These are phyloP conservation scores for Donacobius atricapilla DNA, from an alignment of 2,113 vertebrate species.

Conservation along the genomic window DNA sequence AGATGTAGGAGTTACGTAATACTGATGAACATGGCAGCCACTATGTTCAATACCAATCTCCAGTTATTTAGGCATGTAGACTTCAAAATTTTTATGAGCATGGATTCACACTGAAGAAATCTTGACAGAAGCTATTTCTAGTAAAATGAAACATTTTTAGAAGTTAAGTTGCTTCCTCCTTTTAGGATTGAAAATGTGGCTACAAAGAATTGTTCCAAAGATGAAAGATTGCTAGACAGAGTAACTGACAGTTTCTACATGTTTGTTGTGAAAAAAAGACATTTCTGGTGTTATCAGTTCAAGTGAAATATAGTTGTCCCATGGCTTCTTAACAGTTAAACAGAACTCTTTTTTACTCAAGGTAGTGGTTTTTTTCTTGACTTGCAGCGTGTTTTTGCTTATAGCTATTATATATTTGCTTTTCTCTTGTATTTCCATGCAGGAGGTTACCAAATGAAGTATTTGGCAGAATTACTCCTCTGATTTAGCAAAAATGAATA, in stretches of 20 bases:
- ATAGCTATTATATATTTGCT: background rate
- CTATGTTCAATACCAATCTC: background rate
- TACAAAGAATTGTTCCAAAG: background rate
- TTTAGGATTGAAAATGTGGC: background rate
- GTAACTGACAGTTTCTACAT: background rate
- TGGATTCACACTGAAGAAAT: background rate
- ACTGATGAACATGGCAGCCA: background rate
- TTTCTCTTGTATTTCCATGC: background rate
- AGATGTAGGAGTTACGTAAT: background rate
- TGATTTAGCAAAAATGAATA: background rate
- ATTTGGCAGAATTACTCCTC: background rate
- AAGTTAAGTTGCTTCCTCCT: background rate
- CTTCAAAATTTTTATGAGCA: background rate
- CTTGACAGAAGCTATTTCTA: background rate
- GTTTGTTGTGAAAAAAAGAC: slow-evolving; percentile 6
- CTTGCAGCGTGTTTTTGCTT: background rate
- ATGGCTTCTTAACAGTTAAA: slow-evolving; percentile 3
- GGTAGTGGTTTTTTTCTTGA: background rate
- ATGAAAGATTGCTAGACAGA: background rate
- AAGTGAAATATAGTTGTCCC: slow-evolving; percentile 20
- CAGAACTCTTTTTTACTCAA: background rate
- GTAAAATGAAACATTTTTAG: background rate
- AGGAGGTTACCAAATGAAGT: background rate
- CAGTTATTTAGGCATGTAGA: background rate
- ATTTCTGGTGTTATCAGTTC: background rate